phyloP scores from a whole-genome alignment of 2,113 vertebrate genomes.

The Sapajus apella region DNA sequence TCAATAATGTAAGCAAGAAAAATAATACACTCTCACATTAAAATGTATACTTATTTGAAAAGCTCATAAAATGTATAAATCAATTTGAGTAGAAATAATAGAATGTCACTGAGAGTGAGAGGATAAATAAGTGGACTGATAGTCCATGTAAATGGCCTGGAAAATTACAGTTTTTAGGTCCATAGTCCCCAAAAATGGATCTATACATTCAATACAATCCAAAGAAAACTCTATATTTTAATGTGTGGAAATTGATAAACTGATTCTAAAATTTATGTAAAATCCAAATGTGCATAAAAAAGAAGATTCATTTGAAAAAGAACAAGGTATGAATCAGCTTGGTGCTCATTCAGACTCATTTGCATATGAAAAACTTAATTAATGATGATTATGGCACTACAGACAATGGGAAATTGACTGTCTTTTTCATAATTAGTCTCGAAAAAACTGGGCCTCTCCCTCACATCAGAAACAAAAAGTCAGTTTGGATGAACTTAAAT shows the following conservation, averaged over 20 bases:
- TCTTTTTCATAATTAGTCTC: not conserved
- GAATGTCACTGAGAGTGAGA: not conserved
- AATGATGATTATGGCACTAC: not conserved
- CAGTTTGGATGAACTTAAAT: not conserved
- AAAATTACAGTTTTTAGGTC: not conserved
- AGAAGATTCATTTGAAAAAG: not conserved
- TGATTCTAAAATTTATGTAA: not conserved
- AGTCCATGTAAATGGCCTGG: not conserved
- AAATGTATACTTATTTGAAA: not conserved
- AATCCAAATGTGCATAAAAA: slow-evolving; percentile 1
- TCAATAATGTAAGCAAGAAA: not conserved
- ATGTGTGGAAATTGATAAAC: not conserved
- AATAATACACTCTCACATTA: not conserved
- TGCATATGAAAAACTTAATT: not conserved
- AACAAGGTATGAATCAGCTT: not conserved
- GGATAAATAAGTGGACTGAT: not conserved
- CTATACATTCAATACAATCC: not conserved
- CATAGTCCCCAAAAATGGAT: not conserved
- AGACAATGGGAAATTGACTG: not conserved
- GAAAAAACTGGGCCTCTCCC: not conserved
- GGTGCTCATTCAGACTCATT: not conserved
- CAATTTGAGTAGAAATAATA: not conserved
- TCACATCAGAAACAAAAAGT: not conserved
- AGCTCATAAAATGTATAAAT: not conserved
- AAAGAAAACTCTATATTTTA: not conserved